phyloP scores from a whole-genome alignment of 2,797 vertebrate genomes.

The Emydoidea blandingii region DNA sequence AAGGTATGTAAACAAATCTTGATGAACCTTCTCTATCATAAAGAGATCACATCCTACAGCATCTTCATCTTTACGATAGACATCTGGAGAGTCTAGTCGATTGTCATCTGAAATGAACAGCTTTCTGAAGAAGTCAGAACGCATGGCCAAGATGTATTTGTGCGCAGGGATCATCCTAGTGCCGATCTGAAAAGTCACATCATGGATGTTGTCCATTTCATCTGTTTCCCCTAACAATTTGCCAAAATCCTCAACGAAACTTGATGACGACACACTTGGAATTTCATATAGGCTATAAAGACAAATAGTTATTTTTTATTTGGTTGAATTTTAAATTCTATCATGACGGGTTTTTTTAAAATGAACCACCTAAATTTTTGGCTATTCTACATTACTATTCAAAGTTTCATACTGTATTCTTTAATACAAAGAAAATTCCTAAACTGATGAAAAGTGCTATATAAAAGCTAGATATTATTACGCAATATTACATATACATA shows the following conservation, averaged over 20 bases:
- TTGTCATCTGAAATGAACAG: constrained; percentile 82
- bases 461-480: not conserved
- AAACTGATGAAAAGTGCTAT: not conserved
- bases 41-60: constrained; percentile 91
- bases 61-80: constrained; percentile 88
- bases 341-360: not conserved
- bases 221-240: constrained; percentile 89
- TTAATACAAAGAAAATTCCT: not conserved
- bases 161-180: constrained; percentile 90
- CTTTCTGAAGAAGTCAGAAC: constrained; percentile 92
- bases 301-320: constrained; percentile 32
- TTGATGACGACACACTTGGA: constrained; percentile 89
- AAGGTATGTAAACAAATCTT: constrained; percentile 89
- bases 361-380: not conserved
- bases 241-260: constrained; percentile 89
- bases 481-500: too few species aligned
- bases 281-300: constrained; percentile 93
- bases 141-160: constrained; percentile 92
- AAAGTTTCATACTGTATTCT: not conserved
- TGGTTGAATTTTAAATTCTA: not conserved
- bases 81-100: constrained; percentile 75
- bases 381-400: not conserved
- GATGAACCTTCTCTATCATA: constrained; percentile 89
- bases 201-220: constrained; percentile 95
- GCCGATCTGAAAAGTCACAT: constrained; percentile 94